These are phyloP conservation scores for Platycheirus rosarum DNA, from an alignment of 2,888 invertebrate species.

Conservation along the genomic window DNA sequence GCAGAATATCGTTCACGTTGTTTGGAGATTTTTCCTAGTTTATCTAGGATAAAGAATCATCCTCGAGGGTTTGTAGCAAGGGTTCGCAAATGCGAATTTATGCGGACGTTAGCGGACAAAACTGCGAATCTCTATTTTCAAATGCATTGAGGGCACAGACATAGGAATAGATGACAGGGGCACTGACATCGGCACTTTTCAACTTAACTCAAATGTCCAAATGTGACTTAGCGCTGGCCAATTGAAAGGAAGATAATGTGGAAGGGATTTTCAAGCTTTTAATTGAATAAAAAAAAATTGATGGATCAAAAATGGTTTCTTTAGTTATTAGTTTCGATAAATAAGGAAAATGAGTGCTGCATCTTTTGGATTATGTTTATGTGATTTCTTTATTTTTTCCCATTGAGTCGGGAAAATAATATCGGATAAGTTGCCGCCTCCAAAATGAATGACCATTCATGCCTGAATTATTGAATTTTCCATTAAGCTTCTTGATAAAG, in stretches of 20 bases:
- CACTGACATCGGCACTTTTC: slow-evolving; percentile 64
- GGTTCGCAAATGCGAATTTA: slow-evolving; percentile 54
- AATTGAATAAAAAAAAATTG: slow-evolving; percentile 39
- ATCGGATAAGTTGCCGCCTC: no score
- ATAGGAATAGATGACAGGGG: slow-evolving; percentile 41
- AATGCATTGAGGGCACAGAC: not conserved
- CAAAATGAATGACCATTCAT: no score
- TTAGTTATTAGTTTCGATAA: not conserved
- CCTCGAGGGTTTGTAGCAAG: slow-evolving; percentile 26
- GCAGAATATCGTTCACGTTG: slow-evolving; percentile 13
- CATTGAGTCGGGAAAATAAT: no score
- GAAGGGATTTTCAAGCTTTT: slow-evolving; percentile 33
- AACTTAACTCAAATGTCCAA: slow-evolving; percentile 65
- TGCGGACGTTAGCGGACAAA: slow-evolving; percentile 43
- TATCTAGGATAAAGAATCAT: slow-evolving; percentile 61
- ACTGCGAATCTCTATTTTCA: slow-evolving; percentile 28
- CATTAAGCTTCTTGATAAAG: no score
- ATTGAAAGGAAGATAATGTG: slow-evolving; percentile 5
- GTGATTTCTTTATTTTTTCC: no score
- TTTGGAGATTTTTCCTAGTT: slow-evolving; percentile 39
- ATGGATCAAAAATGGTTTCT: slow-evolving; percentile 32
- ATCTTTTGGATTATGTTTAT: no score
- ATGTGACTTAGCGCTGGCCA: slow-evolving; percentile 36
- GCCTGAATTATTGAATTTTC: no score
- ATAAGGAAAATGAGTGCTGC: no score